Percentiles rank a stretch among this genome's conserved stretches.
Evolutionary conservation across 2,797 vertebrate species (phyloP).

Genomic region (Margarornis squamiger): DNA sequence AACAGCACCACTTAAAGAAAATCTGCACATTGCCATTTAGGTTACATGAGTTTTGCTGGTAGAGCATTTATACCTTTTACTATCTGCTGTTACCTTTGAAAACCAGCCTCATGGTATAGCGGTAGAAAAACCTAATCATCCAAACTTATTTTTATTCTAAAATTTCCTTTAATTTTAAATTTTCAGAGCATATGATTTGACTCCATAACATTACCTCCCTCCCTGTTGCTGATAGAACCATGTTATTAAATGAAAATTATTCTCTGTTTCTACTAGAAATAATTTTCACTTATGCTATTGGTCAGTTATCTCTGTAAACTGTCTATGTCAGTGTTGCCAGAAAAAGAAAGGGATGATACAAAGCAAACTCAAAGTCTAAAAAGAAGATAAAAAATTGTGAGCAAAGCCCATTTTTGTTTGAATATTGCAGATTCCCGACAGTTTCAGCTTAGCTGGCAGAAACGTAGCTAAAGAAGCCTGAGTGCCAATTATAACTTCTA

Average conservation of each 20-base stretch:
- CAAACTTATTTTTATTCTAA: background rate
- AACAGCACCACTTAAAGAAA: constrained; percentile 23
- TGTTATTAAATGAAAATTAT: background rate
- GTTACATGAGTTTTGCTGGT: constrained; percentile 5
- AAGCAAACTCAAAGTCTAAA: background rate
- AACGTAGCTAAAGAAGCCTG: background rate
- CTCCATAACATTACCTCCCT: background rate
- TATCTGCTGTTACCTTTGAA: background rate
- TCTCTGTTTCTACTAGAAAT: background rate
- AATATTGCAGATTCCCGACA: background rate
- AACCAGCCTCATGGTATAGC: background rate
- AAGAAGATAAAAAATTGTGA: background rate
- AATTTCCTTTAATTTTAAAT: background rate
- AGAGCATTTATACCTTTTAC: background rate
- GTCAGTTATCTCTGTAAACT: background rate
- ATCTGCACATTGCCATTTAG: constrained; percentile 27
- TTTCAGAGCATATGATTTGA: background rate
- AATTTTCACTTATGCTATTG: background rate
- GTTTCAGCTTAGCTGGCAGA: background rate
- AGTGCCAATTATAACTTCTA: background rate
- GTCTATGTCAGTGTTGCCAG: background rate
- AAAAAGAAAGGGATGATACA: background rate
- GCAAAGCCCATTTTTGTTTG: background rate
- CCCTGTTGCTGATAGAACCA: background rate
- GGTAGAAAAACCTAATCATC: background rate